phyloP scores from a whole-genome alignment of 2,797 vertebrate genomes.

The Brachyalestes nurse region DNA sequence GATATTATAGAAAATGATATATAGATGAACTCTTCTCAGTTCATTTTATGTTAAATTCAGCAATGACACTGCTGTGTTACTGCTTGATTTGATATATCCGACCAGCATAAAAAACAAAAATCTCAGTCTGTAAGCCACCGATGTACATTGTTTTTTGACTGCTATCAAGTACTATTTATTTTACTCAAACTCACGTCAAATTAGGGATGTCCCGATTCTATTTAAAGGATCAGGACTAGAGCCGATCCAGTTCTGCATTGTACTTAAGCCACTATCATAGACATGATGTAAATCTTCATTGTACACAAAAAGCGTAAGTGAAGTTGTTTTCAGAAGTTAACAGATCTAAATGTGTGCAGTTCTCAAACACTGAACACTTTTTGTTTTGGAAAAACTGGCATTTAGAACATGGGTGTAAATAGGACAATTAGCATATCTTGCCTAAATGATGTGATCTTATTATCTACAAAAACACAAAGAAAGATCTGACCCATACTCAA shows the following conservation, averaged over 20 bases:
- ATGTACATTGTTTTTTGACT: background rate
- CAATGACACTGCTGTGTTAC: background rate
- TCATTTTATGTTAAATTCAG: background rate
- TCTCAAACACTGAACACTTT: background rate
- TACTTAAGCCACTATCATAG: no score
- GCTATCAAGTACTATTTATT: no score
- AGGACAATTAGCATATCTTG: no score
- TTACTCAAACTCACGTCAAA: background rate
- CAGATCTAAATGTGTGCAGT: background rate
- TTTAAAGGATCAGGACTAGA: no score
- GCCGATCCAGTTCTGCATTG: no score
- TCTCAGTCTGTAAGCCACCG: background rate
- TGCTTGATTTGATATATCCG: background rate
- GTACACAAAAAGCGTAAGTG: no score
- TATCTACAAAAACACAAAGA: no score
- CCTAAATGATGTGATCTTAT: no score
- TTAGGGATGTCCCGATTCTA: background rate
- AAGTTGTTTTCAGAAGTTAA: background rate
- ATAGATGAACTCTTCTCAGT: constrained; percentile 1
- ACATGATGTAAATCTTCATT: no score
- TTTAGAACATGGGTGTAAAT: no score
- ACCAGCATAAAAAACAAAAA: background rate
- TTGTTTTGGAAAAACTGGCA: no score
- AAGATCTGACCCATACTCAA: background rate
- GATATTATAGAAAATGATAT: background rate